A percentile compares a stretch with the other conserved stretches of the same genome.
phyloP scores from a whole-genome alignment of 2,113 vertebrate genomes.

The Lepidothrix coronata region DNA sequence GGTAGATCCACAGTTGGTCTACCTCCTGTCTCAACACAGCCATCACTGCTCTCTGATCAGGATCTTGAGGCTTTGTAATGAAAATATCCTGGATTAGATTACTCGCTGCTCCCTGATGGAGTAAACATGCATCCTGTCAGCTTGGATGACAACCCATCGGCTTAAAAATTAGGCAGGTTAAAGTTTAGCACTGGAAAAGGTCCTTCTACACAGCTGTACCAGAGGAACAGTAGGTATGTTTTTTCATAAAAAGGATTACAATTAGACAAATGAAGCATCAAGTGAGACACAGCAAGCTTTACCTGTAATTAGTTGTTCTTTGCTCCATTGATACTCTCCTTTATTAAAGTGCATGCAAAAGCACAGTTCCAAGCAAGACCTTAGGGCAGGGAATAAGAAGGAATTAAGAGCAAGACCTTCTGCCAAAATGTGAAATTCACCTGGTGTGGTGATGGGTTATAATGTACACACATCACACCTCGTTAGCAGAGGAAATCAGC shows the following conservation, averaged over 20 bases:
- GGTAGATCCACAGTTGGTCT: background rate
- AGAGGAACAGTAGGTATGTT: background rate
- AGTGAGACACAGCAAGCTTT: background rate
- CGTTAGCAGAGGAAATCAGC: background rate
- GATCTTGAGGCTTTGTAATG: slow-evolving; percentile 33
- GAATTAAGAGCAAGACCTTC: background rate
- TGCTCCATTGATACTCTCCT: background rate
- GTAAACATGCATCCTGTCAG: background rate
- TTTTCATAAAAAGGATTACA: background rate
- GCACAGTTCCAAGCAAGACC: background rate
- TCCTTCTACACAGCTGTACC: background rate
- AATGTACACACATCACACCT: background rate
- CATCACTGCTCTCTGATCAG: background rate
- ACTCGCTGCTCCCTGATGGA: background rate
- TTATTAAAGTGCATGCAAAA: background rate
- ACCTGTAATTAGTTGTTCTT: background rate
- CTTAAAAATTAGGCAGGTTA: background rate
- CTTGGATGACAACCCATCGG: background rate
- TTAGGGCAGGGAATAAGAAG: background rate
- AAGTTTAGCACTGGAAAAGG: background rate
- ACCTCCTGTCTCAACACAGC: background rate
- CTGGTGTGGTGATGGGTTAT: background rate
- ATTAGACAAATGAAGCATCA: background rate
- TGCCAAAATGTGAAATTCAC: background rate
- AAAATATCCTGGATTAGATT: slow-evolving; percentile 47